These are phyloP conservation scores for Electrophaes corylata DNA, from an alignment of 2,888 invertebrate genomes.

Conservation along the genomic window DNA sequence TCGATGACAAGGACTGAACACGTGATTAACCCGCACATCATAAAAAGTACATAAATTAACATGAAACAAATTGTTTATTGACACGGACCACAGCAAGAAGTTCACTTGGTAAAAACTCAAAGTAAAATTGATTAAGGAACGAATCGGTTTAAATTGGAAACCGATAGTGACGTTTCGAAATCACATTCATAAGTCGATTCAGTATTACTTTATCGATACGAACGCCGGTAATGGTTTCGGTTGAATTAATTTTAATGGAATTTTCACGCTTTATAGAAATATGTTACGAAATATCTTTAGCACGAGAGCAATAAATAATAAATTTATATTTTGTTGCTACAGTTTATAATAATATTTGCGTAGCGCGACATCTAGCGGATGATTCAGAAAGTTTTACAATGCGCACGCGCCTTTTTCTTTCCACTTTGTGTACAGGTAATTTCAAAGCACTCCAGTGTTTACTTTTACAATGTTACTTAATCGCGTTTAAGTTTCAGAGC, in stretches of 20 bases:
- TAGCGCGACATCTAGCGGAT: constrained; percentile 66
- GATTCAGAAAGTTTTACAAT: constrained; percentile 53
- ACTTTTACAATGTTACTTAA: constrained; percentile 39
- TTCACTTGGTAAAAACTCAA: constrained; percentile 74
- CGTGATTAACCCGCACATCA: constrained; percentile 50
- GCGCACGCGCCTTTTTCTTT: constrained; percentile 68
- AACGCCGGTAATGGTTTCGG: constrained; percentile 80
- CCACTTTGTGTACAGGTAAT: constrained; percentile 32
- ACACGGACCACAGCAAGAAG: constrained; percentile 69
- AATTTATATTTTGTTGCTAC: constrained; percentile 41
- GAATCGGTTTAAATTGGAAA: constrained; percentile 84
- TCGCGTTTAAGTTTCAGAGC: constrained; percentile 31
- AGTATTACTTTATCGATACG: constrained; percentile 83
- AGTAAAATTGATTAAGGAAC: constrained; percentile 84
- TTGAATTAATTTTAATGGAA: constrained; percentile 84
- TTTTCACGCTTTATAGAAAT: constrained; percentile 82
- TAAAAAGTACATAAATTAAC: constrained; percentile 62
- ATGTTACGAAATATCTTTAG: constrained; percentile 80
- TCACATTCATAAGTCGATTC: constrained; percentile 82
- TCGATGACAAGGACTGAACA: constrained; percentile 50
- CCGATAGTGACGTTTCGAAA: constrained; percentile 84
- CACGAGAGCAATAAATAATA: constrained; percentile 74
- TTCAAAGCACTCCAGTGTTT: constrained; percentile 7
- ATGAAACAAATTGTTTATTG: constrained; percentile 69
- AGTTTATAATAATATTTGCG: constrained; percentile 41